These are phyloP conservation scores for Cyclophora albipunctata DNA, from an alignment of 2,888 invertebrate genomes.

Conservation along the genomic window DNA sequence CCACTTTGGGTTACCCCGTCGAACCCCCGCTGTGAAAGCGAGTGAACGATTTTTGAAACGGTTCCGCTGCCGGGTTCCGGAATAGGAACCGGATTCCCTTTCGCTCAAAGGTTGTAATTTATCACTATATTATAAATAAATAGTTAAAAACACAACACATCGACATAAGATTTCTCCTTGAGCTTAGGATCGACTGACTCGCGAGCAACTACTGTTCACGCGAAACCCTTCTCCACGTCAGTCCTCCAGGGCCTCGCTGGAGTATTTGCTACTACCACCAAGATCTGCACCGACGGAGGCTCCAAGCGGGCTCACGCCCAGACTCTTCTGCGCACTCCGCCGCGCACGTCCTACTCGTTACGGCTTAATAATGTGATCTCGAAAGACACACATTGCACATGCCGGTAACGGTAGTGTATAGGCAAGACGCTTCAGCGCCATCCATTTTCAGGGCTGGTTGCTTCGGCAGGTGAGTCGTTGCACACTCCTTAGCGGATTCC, in stretches of 20 bases:
- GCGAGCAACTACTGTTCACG: slow-evolving; percentile 54
- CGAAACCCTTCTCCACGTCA: slow-evolving; percentile 74
- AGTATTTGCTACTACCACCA: slow-evolving; percentile 84
- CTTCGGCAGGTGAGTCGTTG: too few species aligned
- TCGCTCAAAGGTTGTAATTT: slow-evolving; percentile 61
- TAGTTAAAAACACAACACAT: too few species aligned
- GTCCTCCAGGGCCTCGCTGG: slow-evolving; percentile 77
- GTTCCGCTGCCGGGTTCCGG: slow-evolving; percentile 76
- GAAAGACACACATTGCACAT: slow-evolving; percentile 35
- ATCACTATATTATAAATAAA: slow-evolving; percentile 26
- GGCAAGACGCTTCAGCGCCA: too few species aligned
- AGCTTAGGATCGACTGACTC: too few species aligned
- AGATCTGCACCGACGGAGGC: slow-evolving; percentile 76
- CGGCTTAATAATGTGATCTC: slow-evolving; percentile 52
- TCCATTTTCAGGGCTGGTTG: too few species aligned
- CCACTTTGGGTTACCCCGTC: slow-evolving; percentile 59
- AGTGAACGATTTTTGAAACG: slow-evolving; percentile 51
- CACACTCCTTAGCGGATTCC: too few species aligned
- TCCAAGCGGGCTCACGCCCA: slow-evolving; percentile 67
- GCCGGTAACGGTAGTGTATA: too few species aligned
- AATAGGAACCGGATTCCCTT: slow-evolving; percentile 75
- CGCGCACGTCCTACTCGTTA: slow-evolving; percentile 76
- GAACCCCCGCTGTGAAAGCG: slow-evolving; percentile 29
- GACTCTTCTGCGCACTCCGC: slow-evolving; percentile 76
- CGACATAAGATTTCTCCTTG: too few species aligned